phyloP scores from a whole-genome alignment of 2,888 invertebrate genomes.

The Meghimatium bilineatum region DNA sequence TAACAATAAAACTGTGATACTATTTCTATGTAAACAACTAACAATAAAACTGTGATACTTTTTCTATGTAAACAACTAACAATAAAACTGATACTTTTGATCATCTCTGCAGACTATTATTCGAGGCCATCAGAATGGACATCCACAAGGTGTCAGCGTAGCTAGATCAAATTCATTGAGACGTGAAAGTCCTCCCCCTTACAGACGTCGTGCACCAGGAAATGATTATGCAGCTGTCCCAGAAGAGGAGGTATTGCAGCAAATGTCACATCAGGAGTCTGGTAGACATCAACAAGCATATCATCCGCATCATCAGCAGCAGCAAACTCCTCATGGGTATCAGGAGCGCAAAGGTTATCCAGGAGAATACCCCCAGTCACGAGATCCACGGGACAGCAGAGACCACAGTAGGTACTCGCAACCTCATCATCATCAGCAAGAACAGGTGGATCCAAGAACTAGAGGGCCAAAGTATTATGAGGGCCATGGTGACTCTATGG shows the following conservation, averaged over 20 bases:
- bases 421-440: conserved; percentile 33
- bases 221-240: conserved; percentile 67
- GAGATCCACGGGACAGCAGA: conserved; percentile 53
- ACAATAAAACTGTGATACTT: too few species aligned
- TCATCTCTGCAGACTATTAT: conserved; percentile 82
- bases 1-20: too few species aligned
- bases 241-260: conserved; percentile 62
- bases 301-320: conserved; percentile 29
- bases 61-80: too few species aligned
- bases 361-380: conserved; percentile 53
- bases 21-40: too few species aligned
- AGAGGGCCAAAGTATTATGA: conserved; percentile 47
- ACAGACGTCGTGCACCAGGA: conserved; percentile 75
- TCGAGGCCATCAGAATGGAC: conserved; percentile 72
- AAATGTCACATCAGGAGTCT: conserved; percentile 46
- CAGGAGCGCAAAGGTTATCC: conserved; percentile 56
- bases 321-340: conserved; percentile 43
- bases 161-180: conserved; percentile 96
- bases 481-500: conserved; percentile 47
- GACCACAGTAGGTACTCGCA: conserved; percentile 44
- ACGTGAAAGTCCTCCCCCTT: conserved; percentile 92
- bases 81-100: too few species aligned
- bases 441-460: conserved; percentile 42
- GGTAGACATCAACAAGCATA: conserved; percentile 14
- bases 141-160: conserved; percentile 79